These are phyloP conservation scores for Naso thynnoides DNA, from an alignment of 2,797 vertebrate genomes.

Conservation along the genomic window DNA sequence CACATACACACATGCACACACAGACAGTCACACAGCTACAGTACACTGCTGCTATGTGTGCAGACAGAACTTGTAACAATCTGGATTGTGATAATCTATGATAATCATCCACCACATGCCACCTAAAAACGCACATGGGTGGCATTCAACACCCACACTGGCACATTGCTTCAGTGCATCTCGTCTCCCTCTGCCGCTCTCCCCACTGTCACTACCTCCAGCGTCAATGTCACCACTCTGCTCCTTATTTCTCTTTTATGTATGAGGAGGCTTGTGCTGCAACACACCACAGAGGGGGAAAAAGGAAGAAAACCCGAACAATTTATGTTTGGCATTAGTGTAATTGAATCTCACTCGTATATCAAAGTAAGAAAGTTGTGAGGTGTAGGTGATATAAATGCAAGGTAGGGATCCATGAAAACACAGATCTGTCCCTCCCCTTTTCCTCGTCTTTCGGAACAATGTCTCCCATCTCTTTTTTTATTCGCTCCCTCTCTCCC, in stretches of 20 bases:
- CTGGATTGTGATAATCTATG: slow-evolving; percentile 86
- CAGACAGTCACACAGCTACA: slow-evolving; percentile 73
- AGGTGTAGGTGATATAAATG: slow-evolving; percentile 72
- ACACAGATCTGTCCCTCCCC: slow-evolving; percentile 69
- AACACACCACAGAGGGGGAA: slow-evolving; percentile 16
- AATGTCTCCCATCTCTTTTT: slow-evolving; percentile 77
- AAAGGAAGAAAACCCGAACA: slow-evolving; percentile 72
- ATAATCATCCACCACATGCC: slow-evolving; percentile 86
- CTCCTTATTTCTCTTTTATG: slow-evolving; percentile 76
- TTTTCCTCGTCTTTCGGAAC: slow-evolving; percentile 74
- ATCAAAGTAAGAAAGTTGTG: slow-evolving; percentile 75
- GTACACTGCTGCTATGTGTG: slow-evolving; percentile 78
- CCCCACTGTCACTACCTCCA: slow-evolving; percentile 82
- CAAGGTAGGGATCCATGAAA: slow-evolving; percentile 78
- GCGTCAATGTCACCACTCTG: slow-evolving; percentile 79
- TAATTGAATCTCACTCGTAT: slow-evolving; percentile 81
- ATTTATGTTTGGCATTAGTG: slow-evolving; percentile 85
- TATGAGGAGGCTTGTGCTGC: slow-evolving; percentile 54
- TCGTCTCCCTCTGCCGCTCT: slow-evolving; percentile 71
- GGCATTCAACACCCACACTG: slow-evolving; percentile 82
- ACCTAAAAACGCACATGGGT: slow-evolving; percentile 85
- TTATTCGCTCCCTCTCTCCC: slow-evolving; percentile 70
- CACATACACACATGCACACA: slow-evolving; percentile 57
- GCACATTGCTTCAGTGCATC: slow-evolving; percentile 71
- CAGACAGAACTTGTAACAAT: slow-evolving; percentile 85